Evolutionary conservation across 2,797 vertebrate species (phyloP).

Genomic region (Micrastur ruficollis): DNA sequence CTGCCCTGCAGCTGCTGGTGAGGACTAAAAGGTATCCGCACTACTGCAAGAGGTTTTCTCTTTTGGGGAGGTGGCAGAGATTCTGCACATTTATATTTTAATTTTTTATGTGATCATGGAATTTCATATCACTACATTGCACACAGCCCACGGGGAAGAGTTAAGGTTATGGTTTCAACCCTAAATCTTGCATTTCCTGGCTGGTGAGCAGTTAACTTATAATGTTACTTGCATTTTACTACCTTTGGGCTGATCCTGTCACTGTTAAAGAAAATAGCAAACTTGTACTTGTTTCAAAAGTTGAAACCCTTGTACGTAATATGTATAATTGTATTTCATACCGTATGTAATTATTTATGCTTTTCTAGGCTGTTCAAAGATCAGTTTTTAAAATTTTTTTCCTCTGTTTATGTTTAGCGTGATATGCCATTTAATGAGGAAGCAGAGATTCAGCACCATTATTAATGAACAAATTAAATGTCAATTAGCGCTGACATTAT

Average conservation of each 20-base stretch:
- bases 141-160: neutral
- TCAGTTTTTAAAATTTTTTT: neutral
- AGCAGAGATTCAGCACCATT: slow-evolving; percentile 12
- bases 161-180: neutral
- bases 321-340: neutral
- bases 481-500: slow-evolving; percentile 30
- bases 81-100: neutral
- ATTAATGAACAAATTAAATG: slow-evolving; percentile 49
- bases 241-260: neutral
- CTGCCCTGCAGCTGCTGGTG: neutral
- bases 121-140: neutral
- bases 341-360: neutral
- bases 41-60: neutral
- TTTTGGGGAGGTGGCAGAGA: neutral
- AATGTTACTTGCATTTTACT: neutral
- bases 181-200: neutral
- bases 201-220: neutral
- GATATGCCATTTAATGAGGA: neutral
- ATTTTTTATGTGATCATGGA: neutral
- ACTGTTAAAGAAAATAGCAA: neutral
- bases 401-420: neutral
- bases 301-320: neutral
- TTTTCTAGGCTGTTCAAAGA: neutral
- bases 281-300: neutral
- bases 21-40: neutral